phyloP scores from a whole-genome alignment of 2,888 invertebrate species.

The Eristalinus aeneus region DNA sequence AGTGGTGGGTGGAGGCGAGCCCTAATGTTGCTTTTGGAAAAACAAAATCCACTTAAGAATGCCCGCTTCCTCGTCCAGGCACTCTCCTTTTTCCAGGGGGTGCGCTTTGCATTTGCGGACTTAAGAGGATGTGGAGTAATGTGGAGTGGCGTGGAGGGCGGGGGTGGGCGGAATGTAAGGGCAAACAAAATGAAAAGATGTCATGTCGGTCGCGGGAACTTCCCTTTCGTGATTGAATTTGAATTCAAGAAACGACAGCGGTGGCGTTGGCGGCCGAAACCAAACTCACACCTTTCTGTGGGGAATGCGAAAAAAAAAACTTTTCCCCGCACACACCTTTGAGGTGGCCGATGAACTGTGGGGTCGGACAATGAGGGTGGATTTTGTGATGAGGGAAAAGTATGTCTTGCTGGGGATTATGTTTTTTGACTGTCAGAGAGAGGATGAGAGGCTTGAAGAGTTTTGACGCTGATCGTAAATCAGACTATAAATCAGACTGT shows the following conservation, averaged over 20 bases:
- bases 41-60: conserved; percentile 68
- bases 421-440: too few relatives aligned
- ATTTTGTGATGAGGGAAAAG: too few relatives aligned
- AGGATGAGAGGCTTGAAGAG: too few relatives aligned
- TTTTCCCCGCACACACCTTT: conserved; percentile 18
- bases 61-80: conserved; percentile 28
- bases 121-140: conserved; percentile 4
- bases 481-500: too few relatives aligned
- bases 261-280: conserved; percentile 12
- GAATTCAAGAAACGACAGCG: conserved; percentile 45
- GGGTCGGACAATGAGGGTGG: not conserved
- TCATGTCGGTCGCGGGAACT: conserved; percentile 40
- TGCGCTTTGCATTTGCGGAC: conserved; percentile 26
- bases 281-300: conserved; percentile 32
- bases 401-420: too few relatives aligned
- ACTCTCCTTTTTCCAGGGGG: conserved; percentile 5
- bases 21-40: conserved; percentile 21
- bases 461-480: too few relatives aligned
- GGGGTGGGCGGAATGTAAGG: conserved; percentile 15
- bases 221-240: conserved; percentile 61
- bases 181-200: conserved; percentile 66
- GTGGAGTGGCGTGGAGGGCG: too few relatives aligned
- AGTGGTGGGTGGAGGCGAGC: not conserved
- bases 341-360: conserved; percentile 6
- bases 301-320: not conserved